Percentiles rank a stretch among this genome's conserved stretches.
These are phyloP conservation scores for Isaurus tuberculatus DNA, from an alignment of 92 coral and sea anemone species.

Conservation along the genomic window DNA sequence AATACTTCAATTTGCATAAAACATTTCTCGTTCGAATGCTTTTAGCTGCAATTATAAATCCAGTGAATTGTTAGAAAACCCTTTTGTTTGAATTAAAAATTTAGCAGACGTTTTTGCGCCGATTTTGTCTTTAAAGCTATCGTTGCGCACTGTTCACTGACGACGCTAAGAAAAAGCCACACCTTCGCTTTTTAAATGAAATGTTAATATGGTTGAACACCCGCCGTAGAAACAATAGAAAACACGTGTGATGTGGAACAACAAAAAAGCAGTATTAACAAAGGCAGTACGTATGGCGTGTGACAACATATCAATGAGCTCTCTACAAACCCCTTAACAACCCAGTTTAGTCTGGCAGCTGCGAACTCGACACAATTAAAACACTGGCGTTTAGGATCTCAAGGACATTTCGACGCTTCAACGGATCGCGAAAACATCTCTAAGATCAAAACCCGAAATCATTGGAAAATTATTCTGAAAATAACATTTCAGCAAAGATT, in stretches of 20 bases:
- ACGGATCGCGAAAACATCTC: slow-evolving; percentile 95
- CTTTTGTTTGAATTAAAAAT: background rate
- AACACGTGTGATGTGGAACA: slow-evolving; percentile 96
- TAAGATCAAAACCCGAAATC: slow-evolving; percentile 15
- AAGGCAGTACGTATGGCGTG: slow-evolving; percentile 96
- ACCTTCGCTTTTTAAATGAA: slow-evolving; percentile 80
- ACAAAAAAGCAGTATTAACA: slow-evolving; percentile 98
- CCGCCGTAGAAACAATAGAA: slow-evolving; percentile 87
- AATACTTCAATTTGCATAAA: slow-evolving; percentile 80
- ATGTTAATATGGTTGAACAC: slow-evolving; percentile 87
- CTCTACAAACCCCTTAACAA: slow-evolving; percentile 93
- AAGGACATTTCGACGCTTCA: slow-evolving; percentile 92
- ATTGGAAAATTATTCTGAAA: slow-evolving; percentile 17
- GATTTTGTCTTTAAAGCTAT: background rate
- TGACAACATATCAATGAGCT: slow-evolving; percentile 94
- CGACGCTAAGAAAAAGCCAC: slow-evolving; percentile 53
- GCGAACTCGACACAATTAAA: slow-evolving; percentile 89
- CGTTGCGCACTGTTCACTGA: slow-evolving; percentile 53
- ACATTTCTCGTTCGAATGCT: slow-evolving; percentile 69
- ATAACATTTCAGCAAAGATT: slow-evolving; percentile 6
- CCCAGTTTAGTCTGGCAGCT: slow-evolving; percentile 88
- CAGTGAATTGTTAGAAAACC: background rate
- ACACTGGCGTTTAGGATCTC: slow-evolving; percentile 93
- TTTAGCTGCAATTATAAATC: slow-evolving; percentile 40
- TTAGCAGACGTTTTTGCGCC: slow-evolving; percentile 13